Conservation (phyloP, 1,140 invertebrate species). For the Eurosta solidaginis region DNA sequence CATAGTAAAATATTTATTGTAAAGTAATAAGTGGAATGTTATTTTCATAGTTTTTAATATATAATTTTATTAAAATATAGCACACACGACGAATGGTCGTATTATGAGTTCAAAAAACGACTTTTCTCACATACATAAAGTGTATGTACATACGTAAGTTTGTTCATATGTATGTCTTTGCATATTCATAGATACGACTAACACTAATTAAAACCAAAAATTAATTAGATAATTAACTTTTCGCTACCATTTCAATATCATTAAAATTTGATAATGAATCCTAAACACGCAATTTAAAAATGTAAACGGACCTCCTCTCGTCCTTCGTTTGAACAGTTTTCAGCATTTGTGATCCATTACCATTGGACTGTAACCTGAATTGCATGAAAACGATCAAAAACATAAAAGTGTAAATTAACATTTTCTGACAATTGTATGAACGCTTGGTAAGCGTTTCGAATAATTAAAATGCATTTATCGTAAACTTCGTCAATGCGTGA, state of each 20-base stretch:
- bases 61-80: too few species aligned
- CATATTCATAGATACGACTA: neutral
- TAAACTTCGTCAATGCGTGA: neutral
- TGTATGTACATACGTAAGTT: too few species aligned
- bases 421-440: neutral
- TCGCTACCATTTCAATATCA: slow-evolving; percentile 31
- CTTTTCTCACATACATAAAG: too few species aligned
- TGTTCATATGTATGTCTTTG: neutral
- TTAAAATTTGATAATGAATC: slow-evolving; percentile 35
- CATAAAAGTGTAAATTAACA: neutral
- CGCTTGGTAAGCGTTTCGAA: neutral
- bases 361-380: neutral
- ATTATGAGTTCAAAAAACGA: too few species aligned
- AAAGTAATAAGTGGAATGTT: too few species aligned
- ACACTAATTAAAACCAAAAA: neutral
- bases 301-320: neutral
- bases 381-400: neutral
- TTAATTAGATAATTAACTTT: slow-evolving; percentile 4
- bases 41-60: too few species aligned
- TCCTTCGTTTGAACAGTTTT: neutral
- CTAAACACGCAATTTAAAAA: slow-evolving; percentile 34
- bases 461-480: slow-evolving; percentile 26
- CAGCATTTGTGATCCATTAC: neutral
- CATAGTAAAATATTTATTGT: too few species aligned
- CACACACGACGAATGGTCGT: too few species aligned